Evolutionary conservation across 1,140 invertebrate genomes (phyloP), one percentile per base, ranked within the genome.

Genomic region (Paramacrobiotus metropolitanus): DNA sequence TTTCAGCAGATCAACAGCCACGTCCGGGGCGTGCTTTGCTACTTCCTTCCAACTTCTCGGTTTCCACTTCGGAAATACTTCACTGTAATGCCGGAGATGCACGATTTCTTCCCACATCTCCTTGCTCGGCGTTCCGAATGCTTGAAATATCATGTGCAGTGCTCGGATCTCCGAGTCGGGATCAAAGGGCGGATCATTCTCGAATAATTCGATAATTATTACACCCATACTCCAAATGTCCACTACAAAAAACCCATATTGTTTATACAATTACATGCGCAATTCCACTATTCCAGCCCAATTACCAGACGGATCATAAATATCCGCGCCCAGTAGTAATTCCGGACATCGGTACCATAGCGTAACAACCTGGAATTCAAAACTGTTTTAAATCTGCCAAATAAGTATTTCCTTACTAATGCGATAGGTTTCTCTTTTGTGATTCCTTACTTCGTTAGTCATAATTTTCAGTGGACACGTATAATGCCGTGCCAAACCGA

Each of bases 401-500:
- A n/a, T n/a, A n/a, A n/a, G n/a, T n/a, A n/a, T n/a, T n/a, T n/a
- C n/a, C n/a, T n/a, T n/a, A 40, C 34, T 9, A n/a, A 9, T 40
- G 34, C 34, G 9, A 9, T 40, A 40, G 9, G 9, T 9, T 40
- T 40, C 9, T n/a, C 34, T 9, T 40, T 40, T 40, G 9, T 9
- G 9, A 40, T n/a, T 9, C 15, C 9, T 15, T 55, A 55, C 48
- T 24, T 55, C 48, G 15, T 20, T 28, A 4, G 48, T 55, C 48
- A 55, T 55, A 20, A 20, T 24, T 9, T 24, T 15, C 24, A 55
- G 28, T 4, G 48, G 48, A 20, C 4, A 9, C 15, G 48, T 55
- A 28, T 55, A 55, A 9, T 9, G 15, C 28, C 48, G 15, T 20
- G 48, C 48, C 4, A 55, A 24, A 9, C 73, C 73, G 71, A 74